Base-by-base conservation (phyloP, 2,888 invertebrate species). In the Serrognathus titanus region DNA sequence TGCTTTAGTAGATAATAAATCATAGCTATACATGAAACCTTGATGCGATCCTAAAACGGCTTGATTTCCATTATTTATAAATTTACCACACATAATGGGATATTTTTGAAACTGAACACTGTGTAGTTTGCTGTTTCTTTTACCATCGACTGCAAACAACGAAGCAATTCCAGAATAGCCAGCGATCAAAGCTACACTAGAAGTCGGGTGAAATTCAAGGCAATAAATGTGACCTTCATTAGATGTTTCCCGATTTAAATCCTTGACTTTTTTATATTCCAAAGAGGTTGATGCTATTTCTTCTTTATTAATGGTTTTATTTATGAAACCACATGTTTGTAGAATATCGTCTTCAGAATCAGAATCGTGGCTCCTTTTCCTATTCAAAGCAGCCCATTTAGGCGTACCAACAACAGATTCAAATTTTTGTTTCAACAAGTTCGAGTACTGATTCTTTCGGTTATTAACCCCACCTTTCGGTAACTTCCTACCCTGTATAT, bases 201-300 rank as follows among this genome's bases (percentile, higher is more conserved):
- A 87, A 56, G 85, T 85, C 0, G 92, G 92, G 79, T 97, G 95
- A 75, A 97, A 97, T 72, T 93, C 88, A 1, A 94, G 78, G 62
- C 85, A 83, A 56, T 83, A 84, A 50, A 95, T 81, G 41, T 81
- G 70, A 0, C 89, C 90, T 77, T 92, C 90, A 49, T 79, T 81
- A 57, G 83, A 83, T 0, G 89, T 86, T 58, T 84, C 79, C 43
- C 80, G 76, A 76, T 92, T 92, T 53, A 90, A 81, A 77, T 85
- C 85, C 59, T 84, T 85, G 38, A 89, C 76, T 58, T 80, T 82
- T 73, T 89, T 90, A 13, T 85, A 76, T 64, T 86, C 83, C 40
- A 94, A 73, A 2, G 71, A 67, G 54, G 80, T 81, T 67, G 83
- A 80, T 41, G 80, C 76, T 36, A 89, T 75, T 46, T 75, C 74